These are phyloP conservation scores for Hydropsyche tenuis DNA, from an alignment of 1,140 invertebrate genomes.

Conservation along the genomic window DNA sequence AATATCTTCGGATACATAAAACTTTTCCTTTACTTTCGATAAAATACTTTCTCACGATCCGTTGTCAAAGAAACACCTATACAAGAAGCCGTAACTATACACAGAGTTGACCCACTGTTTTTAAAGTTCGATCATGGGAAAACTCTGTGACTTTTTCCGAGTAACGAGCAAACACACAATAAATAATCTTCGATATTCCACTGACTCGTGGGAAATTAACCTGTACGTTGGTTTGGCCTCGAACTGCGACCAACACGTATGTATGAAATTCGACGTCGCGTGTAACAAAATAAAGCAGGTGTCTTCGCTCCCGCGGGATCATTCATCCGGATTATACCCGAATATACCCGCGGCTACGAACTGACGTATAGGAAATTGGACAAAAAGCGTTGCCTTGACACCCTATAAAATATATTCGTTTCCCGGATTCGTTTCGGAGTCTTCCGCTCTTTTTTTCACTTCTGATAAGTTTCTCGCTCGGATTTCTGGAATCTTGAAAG, in stretches of 20 bases:
- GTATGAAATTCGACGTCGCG: not conserved
- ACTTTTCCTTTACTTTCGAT: not conserved
- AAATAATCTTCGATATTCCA: conserved; percentile 34
- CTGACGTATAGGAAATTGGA: conserved; percentile 25
- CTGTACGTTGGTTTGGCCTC: not conserved
- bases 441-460: too few species aligned
- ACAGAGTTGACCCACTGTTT: not conserved
- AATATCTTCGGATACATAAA: not conserved
- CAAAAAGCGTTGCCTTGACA: not conserved
- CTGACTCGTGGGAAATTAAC: conserved; percentile 38
- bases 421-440: too few species aligned
- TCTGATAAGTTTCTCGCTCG: too few species aligned
- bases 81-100: not conserved
- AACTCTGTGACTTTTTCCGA: not conserved
- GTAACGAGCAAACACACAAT: conserved; percentile 19
- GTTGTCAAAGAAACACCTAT: too few species aligned
- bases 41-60: too few species aligned
- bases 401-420: too few species aligned
- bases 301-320: conserved; percentile 23
- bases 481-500: too few species aligned
- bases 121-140: conserved; percentile 30
- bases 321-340: conserved; percentile 20
- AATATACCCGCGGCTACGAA: not conserved
- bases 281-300: conserved; percentile 13
- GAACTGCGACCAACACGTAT: not conserved